Evolutionary conservation across 2,113 vertebrate species (phyloP), one percentile per base, ranked within the genome.

Genomic region (Tenrec ecaudatus): DNA sequence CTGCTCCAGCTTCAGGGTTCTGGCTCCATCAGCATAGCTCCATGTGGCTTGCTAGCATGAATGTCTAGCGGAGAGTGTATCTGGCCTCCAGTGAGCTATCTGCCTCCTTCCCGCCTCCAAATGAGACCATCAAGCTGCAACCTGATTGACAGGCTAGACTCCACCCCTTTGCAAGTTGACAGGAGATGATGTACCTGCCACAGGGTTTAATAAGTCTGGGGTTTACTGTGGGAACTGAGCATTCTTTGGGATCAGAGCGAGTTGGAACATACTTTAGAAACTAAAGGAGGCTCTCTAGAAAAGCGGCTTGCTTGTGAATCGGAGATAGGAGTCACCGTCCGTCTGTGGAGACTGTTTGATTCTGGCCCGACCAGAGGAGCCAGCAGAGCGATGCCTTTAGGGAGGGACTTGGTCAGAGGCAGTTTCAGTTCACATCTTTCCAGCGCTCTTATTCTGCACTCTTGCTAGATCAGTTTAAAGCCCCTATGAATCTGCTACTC

Each of bases 391-490:
- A 62, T 88, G 4, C 6, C 66, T 92, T 91, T 76, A 47, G 12
- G 77, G 82, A 64, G 23, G 36, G 43, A 23, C 60, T 86, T 62
- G 76, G 29, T 89, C 69, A 60, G 68, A 75, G 60, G 22, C 38
- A 75, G n/a, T 88, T 93, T 95, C 29, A 8, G 20, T 78, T 89
- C 80, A 78, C 0, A 75, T 86, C 66, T 36, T 77, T 90, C 86
- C 36, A 62, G 27, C 36, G 58, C 64, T 86, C 86, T 88, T 85
- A 84, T 87, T 90, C 82, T 79, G 5, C 29, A 43, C 57, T 93
- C 89, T 69, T 60, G 43, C 83, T 78, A 94, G 78, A 64, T 76
- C 68, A 40, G 6, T 94, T 79, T 85, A 89, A 91, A 89, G 64
- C 91, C 36, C 78, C 60, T 83, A 12, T 79, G 53, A 91, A 60